Base-by-base conservation (phyloP, 1,140 invertebrate species). In the Drosophila sp. region DNA sequence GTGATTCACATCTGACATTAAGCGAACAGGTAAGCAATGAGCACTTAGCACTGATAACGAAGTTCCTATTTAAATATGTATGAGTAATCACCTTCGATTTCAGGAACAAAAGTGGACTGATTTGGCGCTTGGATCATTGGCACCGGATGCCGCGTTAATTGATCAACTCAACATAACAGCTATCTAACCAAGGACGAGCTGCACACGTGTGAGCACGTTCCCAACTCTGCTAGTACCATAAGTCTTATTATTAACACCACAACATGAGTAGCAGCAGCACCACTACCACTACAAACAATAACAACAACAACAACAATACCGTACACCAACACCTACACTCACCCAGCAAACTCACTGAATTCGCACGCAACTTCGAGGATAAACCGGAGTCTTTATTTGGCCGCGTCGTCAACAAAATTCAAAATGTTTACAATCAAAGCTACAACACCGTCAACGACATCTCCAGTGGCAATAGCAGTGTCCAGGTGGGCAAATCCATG, bases 1-100 rank as follows among this genome's bases (percentile, higher is more conserved):
- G 96, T 16, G 97, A 98, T 92, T 96, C 96, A 38, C 96, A 96
- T 80, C 95, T 98, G 89, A 98, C 97, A 2, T 92, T 98, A 0
- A 96, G 96, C 87, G 97, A 99, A 91, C 96, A 98, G 86, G 97
- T 91, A 73, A 81, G 66, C 14, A 66, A 50, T 54, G 4, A 29
- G 27, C 14, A 5, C 9, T 4, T 25, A 4, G 7, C 57, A 6
- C 16, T 16, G 40, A 7, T 29, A 43, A 18, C 14, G 8, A 46
- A 11, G 46, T 25, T 63, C 25, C 43, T 59, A 11, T 54, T n/a
- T 4, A 0, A 48, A 27, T 29, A 11, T 16, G 7, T 43, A 45
- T 38, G 11, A 5, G 1, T 3, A 7, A 14, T 36, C 32, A 7
- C 2, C 38, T 21, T 21, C 4, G 4, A 21, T 21, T 54, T 14